These are phyloP conservation scores for Labia minor DNA, from an alignment of 2,888 invertebrate species.

Conservation along the genomic window DNA sequence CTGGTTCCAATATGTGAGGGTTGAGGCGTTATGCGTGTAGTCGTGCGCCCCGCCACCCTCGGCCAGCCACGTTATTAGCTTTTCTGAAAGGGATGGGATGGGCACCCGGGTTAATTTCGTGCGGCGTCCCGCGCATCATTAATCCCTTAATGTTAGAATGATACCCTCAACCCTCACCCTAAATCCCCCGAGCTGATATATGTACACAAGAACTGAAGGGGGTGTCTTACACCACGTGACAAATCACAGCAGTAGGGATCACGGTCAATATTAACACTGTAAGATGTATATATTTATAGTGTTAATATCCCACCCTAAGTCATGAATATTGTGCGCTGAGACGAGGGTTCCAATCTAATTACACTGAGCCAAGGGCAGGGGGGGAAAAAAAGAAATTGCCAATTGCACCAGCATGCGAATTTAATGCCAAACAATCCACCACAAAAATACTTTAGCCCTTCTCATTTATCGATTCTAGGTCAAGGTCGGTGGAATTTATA, in stretches of 20 bases:
- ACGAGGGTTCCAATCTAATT: conserved; percentile 13
- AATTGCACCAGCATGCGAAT: neutral
- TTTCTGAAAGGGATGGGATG: no score
- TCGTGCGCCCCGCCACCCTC: neutral
- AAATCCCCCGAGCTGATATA: neutral
- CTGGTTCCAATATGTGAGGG: conserved; percentile 4
- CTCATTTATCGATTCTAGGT: neutral
- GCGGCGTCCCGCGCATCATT: conserved; percentile 23
- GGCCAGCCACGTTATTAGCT: conserved; percentile 23
- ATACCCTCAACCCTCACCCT: conserved; percentile 30
- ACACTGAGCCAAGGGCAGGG: neutral
- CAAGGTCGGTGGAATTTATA: neutral
- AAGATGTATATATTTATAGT: conserved; percentile 13
- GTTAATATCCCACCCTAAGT: conserved; percentile 9
- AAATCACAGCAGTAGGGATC: conserved; percentile 13
- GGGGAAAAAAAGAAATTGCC: neutral
- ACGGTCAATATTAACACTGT: conserved; percentile 7
- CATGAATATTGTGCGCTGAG: neutral
- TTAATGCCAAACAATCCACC: neutral
- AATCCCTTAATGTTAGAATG: conserved; percentile 29
- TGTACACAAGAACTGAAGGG: neutral
- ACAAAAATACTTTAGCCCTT: neutral
- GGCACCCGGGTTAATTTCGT: conserved; percentile 19
- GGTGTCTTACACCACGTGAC: conserved; percentile 13
- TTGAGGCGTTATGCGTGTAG: neutral